Conservation (phyloP, 2,113 vertebrate species). For the Xiphophorus couchianus region DNA sequence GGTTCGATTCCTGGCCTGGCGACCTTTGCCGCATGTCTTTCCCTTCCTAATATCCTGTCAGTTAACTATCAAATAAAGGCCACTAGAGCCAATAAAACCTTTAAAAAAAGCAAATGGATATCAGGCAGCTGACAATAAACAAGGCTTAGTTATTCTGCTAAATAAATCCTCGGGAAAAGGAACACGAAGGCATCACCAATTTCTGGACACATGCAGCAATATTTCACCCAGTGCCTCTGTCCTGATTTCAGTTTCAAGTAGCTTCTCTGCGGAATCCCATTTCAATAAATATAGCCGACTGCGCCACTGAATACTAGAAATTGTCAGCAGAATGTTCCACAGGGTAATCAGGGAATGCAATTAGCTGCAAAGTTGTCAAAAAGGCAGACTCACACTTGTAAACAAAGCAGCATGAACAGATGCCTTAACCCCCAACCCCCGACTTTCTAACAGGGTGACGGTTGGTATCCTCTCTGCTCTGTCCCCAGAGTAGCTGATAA, state of each 20-base stretch:
- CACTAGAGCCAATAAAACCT: too few relatives aligned
- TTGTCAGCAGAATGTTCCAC: background rate
- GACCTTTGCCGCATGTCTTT: too few relatives aligned
- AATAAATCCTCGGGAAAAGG: too few relatives aligned
- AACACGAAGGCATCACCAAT: too few relatives aligned
- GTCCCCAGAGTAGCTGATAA: background rate
- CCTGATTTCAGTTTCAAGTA: background rate
- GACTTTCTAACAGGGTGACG: background rate
- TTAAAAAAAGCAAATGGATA: too few relatives aligned
- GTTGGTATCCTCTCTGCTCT: background rate
- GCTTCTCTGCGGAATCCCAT: background rate
- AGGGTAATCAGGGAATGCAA: conserved; percentile 1
- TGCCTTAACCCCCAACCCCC: background rate
- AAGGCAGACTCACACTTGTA: background rate
- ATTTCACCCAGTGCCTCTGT: background rate
- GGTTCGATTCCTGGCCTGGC: too few relatives aligned
- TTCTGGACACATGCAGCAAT: background rate
- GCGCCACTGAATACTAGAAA: background rate
- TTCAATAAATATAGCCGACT: background rate
- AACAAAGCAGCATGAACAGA: background rate
- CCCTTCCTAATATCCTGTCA: too few relatives aligned
- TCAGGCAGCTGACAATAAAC: too few relatives aligned
- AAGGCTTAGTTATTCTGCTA: too few relatives aligned
- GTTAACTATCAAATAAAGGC: too few relatives aligned
- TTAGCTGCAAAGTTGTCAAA: conserved; percentile 1